Percentiles rank a stretch among this genome's conserved stretches.
phyloP scores from a whole-genome alignment of 2,888 invertebrate species.

The Germaria angustata region DNA sequence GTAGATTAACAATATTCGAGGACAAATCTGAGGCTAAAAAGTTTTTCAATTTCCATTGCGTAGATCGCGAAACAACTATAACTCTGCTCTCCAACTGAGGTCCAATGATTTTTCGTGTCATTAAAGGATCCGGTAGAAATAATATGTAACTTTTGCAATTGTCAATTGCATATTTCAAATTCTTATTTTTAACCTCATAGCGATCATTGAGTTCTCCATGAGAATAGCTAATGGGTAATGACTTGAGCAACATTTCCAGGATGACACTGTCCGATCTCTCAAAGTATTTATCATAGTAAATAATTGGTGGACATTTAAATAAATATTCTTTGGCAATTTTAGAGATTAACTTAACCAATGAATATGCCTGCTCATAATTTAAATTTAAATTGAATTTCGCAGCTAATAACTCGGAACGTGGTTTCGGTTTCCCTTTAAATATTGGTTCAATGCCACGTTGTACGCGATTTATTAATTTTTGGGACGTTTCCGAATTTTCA shows the following conservation, averaged over 20 bases:
- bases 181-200: slow-evolving; percentile 79
- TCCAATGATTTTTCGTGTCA: slow-evolving; percentile 82
- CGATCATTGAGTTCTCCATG: slow-evolving; percentile 83
- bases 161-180: slow-evolving; percentile 75
- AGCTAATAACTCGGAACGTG: slow-evolving; percentile 82
- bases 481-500: slow-evolving; percentile 10
- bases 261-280: slow-evolving; percentile 82
- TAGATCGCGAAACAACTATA: slow-evolving; percentile 85
- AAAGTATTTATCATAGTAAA: slow-evolving; percentile 84
- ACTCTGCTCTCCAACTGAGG: slow-evolving; percentile 84
- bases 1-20: slow-evolving; percentile 85
- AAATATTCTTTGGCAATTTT: slow-evolving; percentile 83
- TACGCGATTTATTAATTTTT: background rate
- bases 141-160: slow-evolving; percentile 85
- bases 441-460: slow-evolving; percentile 81
- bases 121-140: slow-evolving; percentile 84
- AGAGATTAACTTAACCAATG: slow-evolving; percentile 83
- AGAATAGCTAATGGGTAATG: slow-evolving; percentile 82
- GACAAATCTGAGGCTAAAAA: slow-evolving; percentile 84
- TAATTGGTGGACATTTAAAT: slow-evolving; percentile 84
- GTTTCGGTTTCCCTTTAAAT: slow-evolving; percentile 83
- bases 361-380: slow-evolving; percentile 81
- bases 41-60: slow-evolving; percentile 88
- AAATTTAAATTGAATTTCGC: slow-evolving; percentile 80
- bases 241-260: slow-evolving; percentile 82